A percentile compares a stretch with the other conserved stretches of the same genome.
These are phyloP conservation scores for Styela plicata DNA, from an alignment of 23 tunicate species.

Conservation along the genomic window DNA sequence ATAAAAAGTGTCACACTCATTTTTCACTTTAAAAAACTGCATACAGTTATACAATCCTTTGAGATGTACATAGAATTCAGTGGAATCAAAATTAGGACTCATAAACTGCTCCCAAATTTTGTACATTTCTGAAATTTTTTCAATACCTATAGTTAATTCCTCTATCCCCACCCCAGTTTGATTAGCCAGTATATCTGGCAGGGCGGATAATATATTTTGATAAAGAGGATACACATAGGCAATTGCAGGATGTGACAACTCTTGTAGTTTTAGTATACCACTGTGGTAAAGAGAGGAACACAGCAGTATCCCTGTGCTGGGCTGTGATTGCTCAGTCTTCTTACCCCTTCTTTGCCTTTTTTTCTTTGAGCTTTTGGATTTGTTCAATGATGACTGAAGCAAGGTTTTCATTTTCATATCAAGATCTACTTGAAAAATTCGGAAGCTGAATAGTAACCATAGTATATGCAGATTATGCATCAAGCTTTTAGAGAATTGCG, in stretches of 20 bases:
- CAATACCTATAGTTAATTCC: not conserved
- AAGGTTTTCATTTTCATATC: not conserved
- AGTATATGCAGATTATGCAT: not conserved
- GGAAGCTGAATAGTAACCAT: not conserved
- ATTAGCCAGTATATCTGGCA: not conserved
- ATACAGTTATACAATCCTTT: not conserved
- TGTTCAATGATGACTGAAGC: not conserved
- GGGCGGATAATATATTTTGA: not conserved
- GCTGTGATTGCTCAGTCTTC: not conserved
- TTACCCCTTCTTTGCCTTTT: not conserved
- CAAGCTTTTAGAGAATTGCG: not conserved
- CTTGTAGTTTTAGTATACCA: not conserved
- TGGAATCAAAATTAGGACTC: not conserved
- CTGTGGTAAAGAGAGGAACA: slow-evolving; percentile 12
- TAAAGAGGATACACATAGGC: slow-evolving; percentile 30
- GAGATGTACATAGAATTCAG: not conserved
- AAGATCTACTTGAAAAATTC: not conserved
- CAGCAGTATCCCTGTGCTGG: not conserved
- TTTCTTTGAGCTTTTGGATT: not conserved
- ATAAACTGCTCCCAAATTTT: not conserved
- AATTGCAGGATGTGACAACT: slow-evolving; percentile 34
- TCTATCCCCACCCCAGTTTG: not conserved
- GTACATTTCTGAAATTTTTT: not conserved
- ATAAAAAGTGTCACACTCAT: not conserved
- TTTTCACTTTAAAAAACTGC: not conserved